phyloP scores from a whole-genome alignment of 2,797 vertebrate species.

The Sphenopsis melanotis region DNA sequence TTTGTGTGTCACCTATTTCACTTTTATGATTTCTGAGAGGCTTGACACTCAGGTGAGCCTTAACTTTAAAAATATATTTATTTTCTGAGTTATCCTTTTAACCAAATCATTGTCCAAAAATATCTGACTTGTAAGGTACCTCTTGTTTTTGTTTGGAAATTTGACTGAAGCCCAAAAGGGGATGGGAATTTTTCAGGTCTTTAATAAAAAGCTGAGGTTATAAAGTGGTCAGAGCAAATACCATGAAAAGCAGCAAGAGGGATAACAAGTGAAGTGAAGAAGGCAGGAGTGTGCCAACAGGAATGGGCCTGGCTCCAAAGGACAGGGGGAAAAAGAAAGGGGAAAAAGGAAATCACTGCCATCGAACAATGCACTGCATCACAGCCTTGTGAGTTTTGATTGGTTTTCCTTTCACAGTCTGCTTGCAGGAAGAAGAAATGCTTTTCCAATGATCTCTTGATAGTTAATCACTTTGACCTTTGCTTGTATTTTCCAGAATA shows the following conservation, averaged over 20 bases:
- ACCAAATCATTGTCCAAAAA: too few species aligned
- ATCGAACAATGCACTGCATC: neutral
- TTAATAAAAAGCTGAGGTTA: neutral
- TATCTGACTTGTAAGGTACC: neutral
- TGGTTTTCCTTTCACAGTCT: neutral
- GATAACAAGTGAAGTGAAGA: neutral
- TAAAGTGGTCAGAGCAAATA: neutral
- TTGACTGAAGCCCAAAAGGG: neutral
- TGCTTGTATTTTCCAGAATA: neutral
- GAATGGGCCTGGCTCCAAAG: neutral
- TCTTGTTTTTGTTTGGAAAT: neutral
- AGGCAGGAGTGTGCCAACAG: neutral
- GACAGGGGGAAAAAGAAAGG: too few species aligned
- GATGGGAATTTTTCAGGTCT: neutral
- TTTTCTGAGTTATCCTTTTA: neutral
- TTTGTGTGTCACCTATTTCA: neutral
- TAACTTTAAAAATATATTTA: accelerated
- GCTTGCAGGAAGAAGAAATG: neutral
- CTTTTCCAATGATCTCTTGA: neutral
- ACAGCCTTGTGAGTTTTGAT: neutral
- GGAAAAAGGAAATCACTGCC: neutral
- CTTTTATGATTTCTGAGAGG: neutral
- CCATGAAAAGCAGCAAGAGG: neutral
- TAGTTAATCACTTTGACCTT: neutral
- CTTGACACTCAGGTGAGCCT: neutral